A percentile compares a stretch with the other conserved stretches of the same genome.
Conservation (phyloP, 2,113 vertebrate species). For the Micronisus gabar region DNA sequence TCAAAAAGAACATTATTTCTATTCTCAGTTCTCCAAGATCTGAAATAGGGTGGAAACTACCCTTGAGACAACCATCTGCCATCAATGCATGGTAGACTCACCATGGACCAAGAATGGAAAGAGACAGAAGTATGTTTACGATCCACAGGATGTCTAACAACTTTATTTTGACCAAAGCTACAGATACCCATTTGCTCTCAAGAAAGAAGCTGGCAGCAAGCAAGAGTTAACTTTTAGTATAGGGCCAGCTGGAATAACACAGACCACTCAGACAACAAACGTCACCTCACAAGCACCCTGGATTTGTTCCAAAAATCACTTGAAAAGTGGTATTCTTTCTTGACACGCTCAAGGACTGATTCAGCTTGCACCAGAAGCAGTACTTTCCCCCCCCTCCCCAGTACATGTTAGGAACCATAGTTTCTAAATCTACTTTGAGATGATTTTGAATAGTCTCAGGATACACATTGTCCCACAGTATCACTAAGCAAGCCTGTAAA, state of each 20-base stretch:
- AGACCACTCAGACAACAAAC: slow-evolving; percentile 65
- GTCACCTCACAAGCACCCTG: slow-evolving; percentile 65
- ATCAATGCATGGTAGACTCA: background rate
- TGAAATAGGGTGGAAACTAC: background rate
- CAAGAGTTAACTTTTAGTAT: slow-evolving; percentile 57
- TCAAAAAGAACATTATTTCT: background rate
- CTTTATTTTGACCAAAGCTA: slow-evolving; percentile 14
- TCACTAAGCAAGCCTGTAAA: background rate
- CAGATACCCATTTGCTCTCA: background rate
- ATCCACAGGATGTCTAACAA: background rate
- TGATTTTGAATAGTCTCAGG: background rate
- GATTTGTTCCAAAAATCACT: slow-evolving; percentile 63
- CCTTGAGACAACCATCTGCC: background rate
- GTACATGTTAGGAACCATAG: background rate
- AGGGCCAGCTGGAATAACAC: slow-evolving; percentile 63
- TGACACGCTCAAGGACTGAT: slow-evolving; percentile 39
- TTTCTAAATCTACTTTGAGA: slow-evolving; percentile 16
- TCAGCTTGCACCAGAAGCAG: slow-evolving; percentile 29
- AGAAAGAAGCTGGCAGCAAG: slow-evolving; percentile 39
- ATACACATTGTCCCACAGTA: background rate
- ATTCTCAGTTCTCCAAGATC: background rate
- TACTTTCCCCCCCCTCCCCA: background rate
- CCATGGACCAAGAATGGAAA: background rate
- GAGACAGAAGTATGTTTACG: background rate
- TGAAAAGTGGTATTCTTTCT: slow-evolving; percentile 66